Conservation (phyloP, 2,888 invertebrate species). For the Pachydiplax longipennis region DNA sequence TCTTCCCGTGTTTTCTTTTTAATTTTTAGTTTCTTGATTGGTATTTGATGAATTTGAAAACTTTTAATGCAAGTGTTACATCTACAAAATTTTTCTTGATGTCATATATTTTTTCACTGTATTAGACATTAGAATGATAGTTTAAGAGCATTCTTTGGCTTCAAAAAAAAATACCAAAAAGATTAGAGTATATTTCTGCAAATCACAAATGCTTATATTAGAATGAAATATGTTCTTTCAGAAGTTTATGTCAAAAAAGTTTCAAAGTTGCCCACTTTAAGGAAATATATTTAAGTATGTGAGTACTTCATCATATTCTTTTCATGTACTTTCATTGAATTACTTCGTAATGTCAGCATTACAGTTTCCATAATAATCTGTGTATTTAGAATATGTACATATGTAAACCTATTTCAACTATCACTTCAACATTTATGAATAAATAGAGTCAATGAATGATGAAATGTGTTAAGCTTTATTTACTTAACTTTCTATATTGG, state of each 20-base stretch:
- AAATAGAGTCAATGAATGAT: neutral
- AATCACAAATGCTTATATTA: neutral
- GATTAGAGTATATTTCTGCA: neutral
- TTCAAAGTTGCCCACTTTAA: neutral
- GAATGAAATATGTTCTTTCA: neutral
- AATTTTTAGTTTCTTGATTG: neutral
- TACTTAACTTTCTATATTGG: too few species aligned
- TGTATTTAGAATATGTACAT: neutral
- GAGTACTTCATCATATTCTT: neutral
- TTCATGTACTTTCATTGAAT: neutral
- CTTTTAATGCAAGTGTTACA: neutral
- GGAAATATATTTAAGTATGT: neutral
- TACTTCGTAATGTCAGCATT: neutral
- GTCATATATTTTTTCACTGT: neutral
- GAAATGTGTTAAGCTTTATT: too few species aligned
- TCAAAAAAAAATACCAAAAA: neutral
- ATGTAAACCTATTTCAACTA: conserved; percentile 22
- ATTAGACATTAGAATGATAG: neutral
- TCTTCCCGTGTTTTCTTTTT: neutral
- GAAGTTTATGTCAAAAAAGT: neutral
- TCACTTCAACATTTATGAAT: neutral
- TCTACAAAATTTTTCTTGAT: neutral
- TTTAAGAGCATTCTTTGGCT: neutral
- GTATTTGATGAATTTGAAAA: neutral
- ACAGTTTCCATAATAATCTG: neutral